Evolutionary conservation across 2,113 vertebrate species (phyloP).

Genomic region (Mixornis gularis): DNA sequence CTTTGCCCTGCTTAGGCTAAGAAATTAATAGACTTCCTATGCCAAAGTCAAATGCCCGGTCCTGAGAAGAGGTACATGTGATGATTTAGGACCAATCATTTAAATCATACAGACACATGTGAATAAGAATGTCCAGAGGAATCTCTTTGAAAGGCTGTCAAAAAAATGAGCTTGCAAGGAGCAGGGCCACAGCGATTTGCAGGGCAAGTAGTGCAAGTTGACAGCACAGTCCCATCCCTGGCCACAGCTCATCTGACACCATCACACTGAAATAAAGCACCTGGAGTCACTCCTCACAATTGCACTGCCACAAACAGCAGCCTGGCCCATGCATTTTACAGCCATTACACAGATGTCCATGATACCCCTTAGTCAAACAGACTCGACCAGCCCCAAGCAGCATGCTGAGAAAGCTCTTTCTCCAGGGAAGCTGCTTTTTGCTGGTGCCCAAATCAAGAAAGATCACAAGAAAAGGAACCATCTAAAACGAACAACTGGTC

Average conservation of each 20-base stretch:
- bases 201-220: neutral
- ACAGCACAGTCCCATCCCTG: neutral
- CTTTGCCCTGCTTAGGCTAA: neutral
- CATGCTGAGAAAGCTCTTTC: neutral
- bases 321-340: constrained; percentile 31
- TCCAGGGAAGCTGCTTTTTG: constrained; percentile 45
- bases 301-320: neutral
- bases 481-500: neutral
- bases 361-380: constrained; percentile 31
- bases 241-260: neutral
- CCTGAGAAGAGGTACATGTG: neutral
- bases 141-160: neutral
- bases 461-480: neutral
- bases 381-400: constrained; percentile 14
- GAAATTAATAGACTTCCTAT: neutral
- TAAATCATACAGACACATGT: neutral
- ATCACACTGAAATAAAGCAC: constrained; percentile 23
- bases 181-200: fast-evolving
- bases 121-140: neutral
- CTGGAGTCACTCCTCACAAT: constrained; percentile 54
- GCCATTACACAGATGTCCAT: constrained; percentile 4
- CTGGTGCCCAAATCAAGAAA: neutral
- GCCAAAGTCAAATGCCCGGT: neutral
- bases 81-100: neutral
- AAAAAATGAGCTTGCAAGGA: neutral